Conservation (phyloP, 2,797 vertebrate species). For the Lindbergichthys nudifrons region DNA sequence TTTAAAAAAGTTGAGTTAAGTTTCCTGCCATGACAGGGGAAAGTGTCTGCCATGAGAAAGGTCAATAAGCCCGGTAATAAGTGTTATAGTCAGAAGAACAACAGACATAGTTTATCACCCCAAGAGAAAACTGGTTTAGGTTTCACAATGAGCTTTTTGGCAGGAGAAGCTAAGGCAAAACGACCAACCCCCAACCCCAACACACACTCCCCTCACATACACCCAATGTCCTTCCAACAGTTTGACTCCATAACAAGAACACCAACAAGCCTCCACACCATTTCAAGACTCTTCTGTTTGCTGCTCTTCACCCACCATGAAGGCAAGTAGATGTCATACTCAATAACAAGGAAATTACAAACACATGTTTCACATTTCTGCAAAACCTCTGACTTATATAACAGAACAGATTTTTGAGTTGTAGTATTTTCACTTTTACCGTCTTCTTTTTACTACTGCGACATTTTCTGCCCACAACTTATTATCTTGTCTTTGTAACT, state of each 20-base stretch:
- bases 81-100: neutral
- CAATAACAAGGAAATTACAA: neutral
- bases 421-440: neutral
- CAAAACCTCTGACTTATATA: neutral
- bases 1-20: too few species aligned
- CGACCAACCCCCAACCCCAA: neutral
- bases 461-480: neutral
- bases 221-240: neutral
- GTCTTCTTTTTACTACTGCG: neutral
- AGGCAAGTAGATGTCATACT: slow-evolving; percentile 56
- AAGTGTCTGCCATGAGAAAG: slow-evolving; percentile 4
- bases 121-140: neutral
- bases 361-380: neutral
- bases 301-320: slow-evolving; percentile 62
- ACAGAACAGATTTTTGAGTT: neutral
- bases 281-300: slow-evolving; percentile 11
- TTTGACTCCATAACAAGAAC: slow-evolving; percentile 10
- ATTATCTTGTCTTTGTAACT: neutral
- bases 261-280: neutral
- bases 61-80: neutral
- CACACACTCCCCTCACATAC: neutral
- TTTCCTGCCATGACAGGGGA: neutral
- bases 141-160: slow-evolving; percentile 41
- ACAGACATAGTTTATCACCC: neutral
- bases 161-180: neutral